A percentile compares a stretch with the other conserved stretches of the same genome.
Evolutionary conservation across 2,888 invertebrate genomes (phyloP).

Genomic region (Ephialtes manifestator): DNA sequence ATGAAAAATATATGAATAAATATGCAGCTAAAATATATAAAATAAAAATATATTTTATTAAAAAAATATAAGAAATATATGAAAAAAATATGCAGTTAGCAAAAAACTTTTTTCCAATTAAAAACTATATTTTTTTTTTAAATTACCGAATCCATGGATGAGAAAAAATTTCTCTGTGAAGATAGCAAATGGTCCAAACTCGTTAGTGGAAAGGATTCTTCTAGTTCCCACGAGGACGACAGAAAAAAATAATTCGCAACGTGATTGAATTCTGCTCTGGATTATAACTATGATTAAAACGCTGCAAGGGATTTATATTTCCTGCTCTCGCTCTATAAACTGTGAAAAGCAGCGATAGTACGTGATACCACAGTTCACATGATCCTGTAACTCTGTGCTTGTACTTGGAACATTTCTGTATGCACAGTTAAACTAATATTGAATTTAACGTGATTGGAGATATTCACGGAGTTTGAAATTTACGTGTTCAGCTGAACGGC

Average conservation of each 20-base stretch:
- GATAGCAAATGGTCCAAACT: neutral
- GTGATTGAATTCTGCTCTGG: neutral
- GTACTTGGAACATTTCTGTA: neutral
- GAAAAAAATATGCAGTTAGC: neutral
- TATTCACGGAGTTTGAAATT: slow-evolving; percentile 36
- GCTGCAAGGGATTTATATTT: slow-evolving; percentile 1
- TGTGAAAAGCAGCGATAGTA: slow-evolving; percentile 12
- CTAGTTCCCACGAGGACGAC: neutral
- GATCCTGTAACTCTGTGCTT: slow-evolving; percentile 1
- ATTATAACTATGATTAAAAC: neutral
- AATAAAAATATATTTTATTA: no score
- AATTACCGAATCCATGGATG: neutral
- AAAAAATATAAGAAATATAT: no score
- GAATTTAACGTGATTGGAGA: slow-evolving; percentile 51
- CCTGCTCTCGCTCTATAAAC: slow-evolving; percentile 5
- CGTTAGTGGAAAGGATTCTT: neutral
- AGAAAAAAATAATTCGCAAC: neutral
- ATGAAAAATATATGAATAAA: no score
- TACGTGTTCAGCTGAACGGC: neutral
- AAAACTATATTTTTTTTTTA: neutral
- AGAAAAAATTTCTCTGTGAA: neutral
- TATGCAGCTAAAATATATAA: no score
- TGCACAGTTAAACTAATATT: slow-evolving; percentile 44
- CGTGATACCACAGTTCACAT: neutral
- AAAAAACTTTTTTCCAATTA: neutral